These are phyloP conservation scores for Melanostoma scalare DNA, from an alignment of 2,888 invertebrate species.

Conservation along the genomic window DNA sequence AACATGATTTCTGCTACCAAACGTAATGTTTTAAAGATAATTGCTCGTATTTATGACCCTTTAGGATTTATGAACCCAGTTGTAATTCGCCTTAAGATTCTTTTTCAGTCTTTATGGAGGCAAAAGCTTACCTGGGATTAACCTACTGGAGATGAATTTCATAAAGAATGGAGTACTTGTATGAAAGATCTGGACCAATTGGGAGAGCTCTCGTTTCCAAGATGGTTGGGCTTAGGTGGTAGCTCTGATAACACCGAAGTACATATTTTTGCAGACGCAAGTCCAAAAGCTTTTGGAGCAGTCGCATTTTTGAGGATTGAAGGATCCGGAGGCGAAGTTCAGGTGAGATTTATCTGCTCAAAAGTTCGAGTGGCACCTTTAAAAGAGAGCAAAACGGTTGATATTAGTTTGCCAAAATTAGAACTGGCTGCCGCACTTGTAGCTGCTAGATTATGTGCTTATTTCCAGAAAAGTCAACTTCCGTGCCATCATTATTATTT, in stretches of 20 bases:
- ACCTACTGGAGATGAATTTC: constrained; percentile 5
- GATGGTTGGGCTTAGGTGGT: neutral
- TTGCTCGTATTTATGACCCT: constrained; percentile 8
- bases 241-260: neutral
- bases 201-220: constrained; percentile 1
- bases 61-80: constrained; percentile 4
- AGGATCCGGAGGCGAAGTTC: neutral
- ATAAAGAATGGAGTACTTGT: constrained; percentile 9
- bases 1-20: constrained; percentile 10
- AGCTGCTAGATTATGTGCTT: neutral
- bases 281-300: constrained; percentile 28
- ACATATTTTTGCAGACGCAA: constrained; percentile 28
- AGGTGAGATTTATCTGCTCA: constrained; percentile 12
- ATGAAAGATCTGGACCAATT: constrained; percentile 3
- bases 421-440: constrained; percentile 16
- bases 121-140: constrained; percentile 5
- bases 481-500: neutral
- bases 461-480: constrained; percentile 10
- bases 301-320: constrained; percentile 20
- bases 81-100: constrained; percentile 18
- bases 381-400: constrained; percentile 18
- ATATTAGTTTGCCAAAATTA: constrained; percentile 36
- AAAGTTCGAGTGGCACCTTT: constrained; percentile 31
- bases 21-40: constrained; percentile 7
- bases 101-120: constrained; percentile 16